Conservation (phyloP, 2,797 vertebrate species). For the Rousettus madagascariensis region DNA sequence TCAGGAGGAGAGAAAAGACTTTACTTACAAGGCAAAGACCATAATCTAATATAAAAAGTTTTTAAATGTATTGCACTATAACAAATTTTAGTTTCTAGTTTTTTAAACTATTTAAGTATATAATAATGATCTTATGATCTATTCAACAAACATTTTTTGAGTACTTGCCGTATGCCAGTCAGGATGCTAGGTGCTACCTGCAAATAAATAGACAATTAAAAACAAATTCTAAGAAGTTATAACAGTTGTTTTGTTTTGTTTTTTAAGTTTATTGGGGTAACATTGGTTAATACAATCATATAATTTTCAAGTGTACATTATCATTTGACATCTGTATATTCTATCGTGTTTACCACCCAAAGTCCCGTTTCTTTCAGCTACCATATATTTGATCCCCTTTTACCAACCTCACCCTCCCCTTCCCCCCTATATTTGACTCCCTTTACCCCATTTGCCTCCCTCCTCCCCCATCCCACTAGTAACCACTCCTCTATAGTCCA, state of each 20-base stretch:
- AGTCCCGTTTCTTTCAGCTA: no score
- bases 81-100: not conserved
- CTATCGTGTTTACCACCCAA: no score
- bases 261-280: no score
- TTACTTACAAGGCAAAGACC: slow-evolving; percentile 17
- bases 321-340: no score
- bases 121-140: not conserved
- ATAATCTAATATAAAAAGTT: not conserved
- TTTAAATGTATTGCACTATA: not conserved
- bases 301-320: no score
- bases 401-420: no score
- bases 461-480: no score
- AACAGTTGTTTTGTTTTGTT: not conserved
- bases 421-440: no score
- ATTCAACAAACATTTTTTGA: not conserved
- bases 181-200: not conserved
- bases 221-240: not conserved
- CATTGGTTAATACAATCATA: no score
- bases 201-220: not conserved
- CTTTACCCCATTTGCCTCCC: no score
- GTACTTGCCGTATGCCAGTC: not conserved
- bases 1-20: not conserved
- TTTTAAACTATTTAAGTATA: not conserved
- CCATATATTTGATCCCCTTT: no score
- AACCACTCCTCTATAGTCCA: no score